A percentile compares a stretch with the other conserved stretches of the same genome.
Conservation (phyloP, 1,140 invertebrate species). For the Habropoda laboriosa region DNA sequence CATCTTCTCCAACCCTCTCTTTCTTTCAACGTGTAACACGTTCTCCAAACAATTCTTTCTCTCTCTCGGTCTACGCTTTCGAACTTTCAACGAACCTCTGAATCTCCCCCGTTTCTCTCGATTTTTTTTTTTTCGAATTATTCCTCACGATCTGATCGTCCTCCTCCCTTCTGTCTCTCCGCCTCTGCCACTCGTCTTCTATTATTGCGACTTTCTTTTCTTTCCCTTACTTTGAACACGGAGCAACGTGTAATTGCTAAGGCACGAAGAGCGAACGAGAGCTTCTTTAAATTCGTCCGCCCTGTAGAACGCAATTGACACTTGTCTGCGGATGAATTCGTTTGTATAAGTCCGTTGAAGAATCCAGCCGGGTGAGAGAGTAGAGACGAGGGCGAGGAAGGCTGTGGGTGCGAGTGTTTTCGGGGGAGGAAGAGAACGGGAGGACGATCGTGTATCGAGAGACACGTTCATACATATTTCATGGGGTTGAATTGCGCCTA, state of each 20-base stretch:
- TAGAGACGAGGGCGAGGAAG: background rate
- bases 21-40: background rate
- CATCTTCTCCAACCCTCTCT: background rate
- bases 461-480: conserved; percentile 61
- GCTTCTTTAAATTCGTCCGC: background rate
- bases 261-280: conserved; percentile 6
- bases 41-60: background rate
- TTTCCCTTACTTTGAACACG: background rate
- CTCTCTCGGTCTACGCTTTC: background rate
- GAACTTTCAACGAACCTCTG: background rate
- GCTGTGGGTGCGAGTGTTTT: no score
- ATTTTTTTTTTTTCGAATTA: background rate
- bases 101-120: no score
- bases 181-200: no score
- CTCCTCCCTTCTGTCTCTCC: background rate
- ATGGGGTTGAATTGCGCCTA: conserved; percentile 36
- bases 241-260: background rate
- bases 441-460: background rate
- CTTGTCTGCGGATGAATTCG: background rate
- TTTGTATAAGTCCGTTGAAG: background rate
- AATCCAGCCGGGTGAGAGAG: background rate
- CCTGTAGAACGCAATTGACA: background rate
- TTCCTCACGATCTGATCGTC: background rate
- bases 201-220: no score
- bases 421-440: background rate